Evolutionary conservation across 2,797 vertebrate genomes (phyloP), one percentile per base, ranked within the genome.

Genomic region (Anguilla marmorata): DNA sequence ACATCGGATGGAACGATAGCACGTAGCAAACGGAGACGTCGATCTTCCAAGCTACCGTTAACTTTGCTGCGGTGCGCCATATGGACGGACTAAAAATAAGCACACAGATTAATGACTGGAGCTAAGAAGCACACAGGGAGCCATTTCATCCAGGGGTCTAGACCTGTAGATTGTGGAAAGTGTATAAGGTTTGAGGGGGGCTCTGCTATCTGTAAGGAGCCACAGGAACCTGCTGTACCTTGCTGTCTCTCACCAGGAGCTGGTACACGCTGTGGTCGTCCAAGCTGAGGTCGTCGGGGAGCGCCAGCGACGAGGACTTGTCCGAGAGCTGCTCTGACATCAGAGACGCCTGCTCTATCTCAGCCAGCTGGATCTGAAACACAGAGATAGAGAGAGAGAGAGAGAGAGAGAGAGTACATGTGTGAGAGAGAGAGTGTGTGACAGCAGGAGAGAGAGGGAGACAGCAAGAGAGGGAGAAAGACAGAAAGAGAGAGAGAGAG

Each of bases 341-440:
- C 92, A 99, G 94, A 41, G 99, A 99, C 19, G 97, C 96, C 87
- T 96, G 98, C 94, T 99, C 98, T 84, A 98, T 97, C 95, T 99
- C 99, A 0, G 98, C 99, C 95, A 99, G 96, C 93, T 97, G 97
- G 91, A 99, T 97, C 97, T 99, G 96, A 95, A 94, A 48, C 19
- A 80, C 21, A n/a, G 2, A 48, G 41, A 1, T 0, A 80, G 4
- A 80, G 76, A 76, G 72, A 19, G 33, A 1, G 5, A 2, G 9
- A 30, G 76, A 41, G 37, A n/a, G 7, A 24, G 24, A n/a, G 60
- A 76, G 48, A 30, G 74, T 66, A 33, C 41, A 3, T 3, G 60
- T 16, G 58, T 24, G 74, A 54, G 21, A 72, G 37, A 21, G 21
- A 69, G 58, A 45, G 76, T 0, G 72, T 0, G 16, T 0, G n/a